These are phyloP conservation scores for Ricordea florida DNA, from an alignment of 92 coral and sea anemone species.

Conservation along the genomic window DNA sequence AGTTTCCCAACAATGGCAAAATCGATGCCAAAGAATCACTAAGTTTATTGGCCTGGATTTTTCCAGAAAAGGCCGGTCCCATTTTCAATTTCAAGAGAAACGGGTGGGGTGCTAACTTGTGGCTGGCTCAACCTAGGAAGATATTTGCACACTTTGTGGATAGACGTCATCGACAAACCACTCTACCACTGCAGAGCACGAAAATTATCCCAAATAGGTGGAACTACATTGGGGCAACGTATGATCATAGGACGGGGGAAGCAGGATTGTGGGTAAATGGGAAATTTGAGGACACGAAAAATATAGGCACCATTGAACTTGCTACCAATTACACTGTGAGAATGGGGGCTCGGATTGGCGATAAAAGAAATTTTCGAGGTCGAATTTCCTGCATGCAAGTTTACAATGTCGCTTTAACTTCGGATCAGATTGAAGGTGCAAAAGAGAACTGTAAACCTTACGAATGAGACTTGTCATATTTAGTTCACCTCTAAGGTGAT, in stretches of 20 bases:
- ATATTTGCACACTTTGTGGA: constrained; percentile 60
- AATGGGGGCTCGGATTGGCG: constrained; percentile 70
- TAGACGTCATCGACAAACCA: constrained; percentile 20
- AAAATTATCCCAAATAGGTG: constrained; percentile 46
- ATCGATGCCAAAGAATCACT: constrained; percentile 49
- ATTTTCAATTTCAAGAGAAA: constrained; percentile 56
- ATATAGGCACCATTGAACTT: constrained; percentile 47
- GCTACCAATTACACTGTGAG: constrained; percentile 67
- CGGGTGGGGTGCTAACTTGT: constrained; percentile 67
- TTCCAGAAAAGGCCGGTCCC: constrained; percentile 60
- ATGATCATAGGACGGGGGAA: constrained; percentile 54
- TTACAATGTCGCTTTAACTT: constrained; percentile 46
- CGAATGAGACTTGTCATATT: neutral
- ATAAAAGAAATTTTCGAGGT: constrained; percentile 59
- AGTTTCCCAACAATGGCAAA: constrained; percentile 56
- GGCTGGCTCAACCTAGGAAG: constrained; percentile 48
- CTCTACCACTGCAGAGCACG: constrained; percentile 25
- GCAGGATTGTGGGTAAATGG: constrained; percentile 71
- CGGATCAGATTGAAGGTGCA: constrained; percentile 30
- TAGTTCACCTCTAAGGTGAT: neutral
- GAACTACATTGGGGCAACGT: constrained; percentile 72
- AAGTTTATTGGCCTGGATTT: constrained; percentile 49
- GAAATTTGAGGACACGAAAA: constrained; percentile 17
- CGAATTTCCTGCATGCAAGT: constrained; percentile 66
- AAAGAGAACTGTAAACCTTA: constrained; percentile 47